Conservation (phyloP, 2,888 invertebrate species). For the Tholera decimalis region DNA sequence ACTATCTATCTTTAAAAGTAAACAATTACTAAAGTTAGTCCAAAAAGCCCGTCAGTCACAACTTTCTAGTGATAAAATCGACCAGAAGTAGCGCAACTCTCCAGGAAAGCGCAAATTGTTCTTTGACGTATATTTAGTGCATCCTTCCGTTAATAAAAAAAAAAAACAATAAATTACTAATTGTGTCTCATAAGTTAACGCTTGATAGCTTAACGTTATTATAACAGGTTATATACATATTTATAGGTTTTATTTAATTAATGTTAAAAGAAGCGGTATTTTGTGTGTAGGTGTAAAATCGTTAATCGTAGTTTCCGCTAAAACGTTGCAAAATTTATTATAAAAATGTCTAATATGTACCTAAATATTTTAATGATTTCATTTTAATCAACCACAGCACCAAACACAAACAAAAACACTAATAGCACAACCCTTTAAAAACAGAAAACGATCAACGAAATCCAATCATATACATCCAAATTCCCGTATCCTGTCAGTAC, state of each 20-base stretch:
- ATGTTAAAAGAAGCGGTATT: neutral
- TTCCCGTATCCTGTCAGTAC: conserved; percentile 64
- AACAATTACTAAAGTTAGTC: too few relatives aligned
- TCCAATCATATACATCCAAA: conserved; percentile 52
- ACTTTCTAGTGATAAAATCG: too few relatives aligned
- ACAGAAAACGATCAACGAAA: conserved; percentile 41
- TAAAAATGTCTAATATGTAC: neutral
- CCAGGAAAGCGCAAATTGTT: neutral
- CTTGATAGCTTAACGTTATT: conserved; percentile 12
- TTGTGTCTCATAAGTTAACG: conserved; percentile 26
- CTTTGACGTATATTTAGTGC: neutral
- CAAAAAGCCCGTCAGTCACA: neutral
- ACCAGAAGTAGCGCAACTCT: too few relatives aligned
- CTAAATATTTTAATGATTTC: neutral
- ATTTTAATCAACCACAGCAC: neutral
- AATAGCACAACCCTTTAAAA: conserved; percentile 28
- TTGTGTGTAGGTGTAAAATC: conserved; percentile 23
- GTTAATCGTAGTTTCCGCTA: neutral
- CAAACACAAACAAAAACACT: neutral
- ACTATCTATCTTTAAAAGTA: too few relatives aligned
- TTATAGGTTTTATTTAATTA: conserved; percentile 17
- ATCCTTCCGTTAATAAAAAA: conserved; percentile 18
- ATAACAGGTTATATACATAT: conserved; percentile 6
- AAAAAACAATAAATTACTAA: neutral
- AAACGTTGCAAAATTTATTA: neutral